A percentile compares a stretch with the other conserved stretches of the same genome.
Conservation (phyloP, 2,797 vertebrate genomes). For the Takifugu ocellatus region DNA sequence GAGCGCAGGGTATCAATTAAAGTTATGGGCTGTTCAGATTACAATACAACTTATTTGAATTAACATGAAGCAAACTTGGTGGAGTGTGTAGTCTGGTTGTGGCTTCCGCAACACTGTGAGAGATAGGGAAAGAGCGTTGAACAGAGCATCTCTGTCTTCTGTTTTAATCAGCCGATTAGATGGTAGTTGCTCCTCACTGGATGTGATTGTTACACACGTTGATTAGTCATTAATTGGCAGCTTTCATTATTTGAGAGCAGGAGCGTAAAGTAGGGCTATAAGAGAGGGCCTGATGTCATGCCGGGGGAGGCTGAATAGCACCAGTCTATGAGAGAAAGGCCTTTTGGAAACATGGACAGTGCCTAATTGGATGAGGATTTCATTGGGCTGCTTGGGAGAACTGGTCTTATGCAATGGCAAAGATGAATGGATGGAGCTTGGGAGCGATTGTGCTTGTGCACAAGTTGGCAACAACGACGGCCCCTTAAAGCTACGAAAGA, state of each 20-base stretch:
- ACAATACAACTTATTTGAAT: constrained; percentile 14
- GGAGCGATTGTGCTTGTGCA: constrained; percentile 51
- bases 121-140: constrained; percentile 32
- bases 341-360: constrained; percentile 73
- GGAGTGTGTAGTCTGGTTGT: constrained; percentile 15
- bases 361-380: constrained; percentile 79
- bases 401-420: constrained; percentile 68
- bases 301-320: constrained; percentile 71
- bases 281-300: constrained; percentile 73
- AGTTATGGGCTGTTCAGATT: too few species aligned
- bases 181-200: constrained; percentile 70
- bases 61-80: constrained; percentile 11
- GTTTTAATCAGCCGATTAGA: constrained; percentile 71
- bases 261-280: constrained; percentile 72
- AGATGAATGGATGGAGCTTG: constrained; percentile 60
- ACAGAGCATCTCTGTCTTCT: constrained; percentile 70
- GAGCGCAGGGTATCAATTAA: too few species aligned
- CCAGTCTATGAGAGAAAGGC: constrained; percentile 69
- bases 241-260: constrained; percentile 74
- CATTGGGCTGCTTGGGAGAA: constrained; percentile 64
- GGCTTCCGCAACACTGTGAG: constrained; percentile 41
- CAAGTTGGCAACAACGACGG: constrained; percentile 48
- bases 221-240: constrained; percentile 77
- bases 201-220: constrained; percentile 73
- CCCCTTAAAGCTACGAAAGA: constrained; percentile 16